phyloP scores from a whole-genome alignment of 53 echinoderm and acorn worm genomes.

The Echinarachnius parma region DNA sequence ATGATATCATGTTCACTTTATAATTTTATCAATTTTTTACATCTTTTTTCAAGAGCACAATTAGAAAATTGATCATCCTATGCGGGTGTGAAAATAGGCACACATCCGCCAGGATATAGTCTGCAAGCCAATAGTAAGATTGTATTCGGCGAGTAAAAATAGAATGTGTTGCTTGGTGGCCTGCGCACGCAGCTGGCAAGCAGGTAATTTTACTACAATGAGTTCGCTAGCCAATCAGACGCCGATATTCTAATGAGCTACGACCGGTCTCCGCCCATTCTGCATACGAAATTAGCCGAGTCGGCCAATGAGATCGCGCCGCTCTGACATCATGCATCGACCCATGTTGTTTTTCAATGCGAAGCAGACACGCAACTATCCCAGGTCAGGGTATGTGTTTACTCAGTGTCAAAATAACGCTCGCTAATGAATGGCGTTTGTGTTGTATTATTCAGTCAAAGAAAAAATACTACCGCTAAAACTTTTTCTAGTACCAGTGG shows the following conservation, averaged over 20 bases:
- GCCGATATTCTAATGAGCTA: conserved; percentile 25
- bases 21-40: too few relatives aligned
- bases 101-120: not conserved
- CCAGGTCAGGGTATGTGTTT: too few relatives aligned
- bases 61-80: too few relatives aligned
- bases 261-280: conserved; percentile 4
- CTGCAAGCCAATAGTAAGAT: not conserved
- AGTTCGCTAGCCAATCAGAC: not conserved
- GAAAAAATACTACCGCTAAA: too few relatives aligned
- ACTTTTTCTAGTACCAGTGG: too few relatives aligned
- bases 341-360: conserved; percentile 37
- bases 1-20: too few relatives aligned
- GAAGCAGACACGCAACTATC: too few relatives aligned
- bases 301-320: not conserved
- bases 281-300: conserved; percentile 1
- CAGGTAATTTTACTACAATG: conserved; percentile 41
- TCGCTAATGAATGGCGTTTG: too few relatives aligned
- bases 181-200: conserved; percentile 26
- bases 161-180: conserved; percentile 42
- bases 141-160: conserved; percentile 36
- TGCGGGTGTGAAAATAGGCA: not conserved
- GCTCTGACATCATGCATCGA: conserved; percentile 28
- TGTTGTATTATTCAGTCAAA: too few relatives aligned
- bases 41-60: too few relatives aligned
- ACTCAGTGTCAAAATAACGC: too few relatives aligned